Evolutionary conservation across 2,113 vertebrate species (phyloP).

Genomic region (Ictidomys tridecemlineatus): DNA sequence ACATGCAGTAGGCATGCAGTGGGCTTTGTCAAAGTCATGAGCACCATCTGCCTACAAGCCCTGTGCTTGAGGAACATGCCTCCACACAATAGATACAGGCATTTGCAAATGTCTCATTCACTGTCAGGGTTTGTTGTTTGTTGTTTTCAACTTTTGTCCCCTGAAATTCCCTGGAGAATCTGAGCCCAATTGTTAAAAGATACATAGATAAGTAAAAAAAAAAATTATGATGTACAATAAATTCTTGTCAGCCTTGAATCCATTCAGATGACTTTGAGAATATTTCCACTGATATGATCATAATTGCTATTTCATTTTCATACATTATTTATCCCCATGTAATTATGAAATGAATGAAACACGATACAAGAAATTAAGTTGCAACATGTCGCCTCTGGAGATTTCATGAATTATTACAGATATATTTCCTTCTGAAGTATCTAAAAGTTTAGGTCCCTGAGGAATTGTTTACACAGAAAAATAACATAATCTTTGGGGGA

Average conservation of each 20-base stretch:
- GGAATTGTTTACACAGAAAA: background rate
- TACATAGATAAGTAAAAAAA: background rate
- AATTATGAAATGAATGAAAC: conserved; percentile 67
- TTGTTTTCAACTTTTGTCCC: background rate
- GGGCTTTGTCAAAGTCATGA: background rate
- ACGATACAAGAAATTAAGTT: conserved; percentile 65
- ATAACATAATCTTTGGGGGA: background rate
- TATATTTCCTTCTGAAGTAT: conserved; percentile 52
- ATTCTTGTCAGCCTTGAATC: conserved; percentile 48
- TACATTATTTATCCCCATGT: conserved; percentile 65
- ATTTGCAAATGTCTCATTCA: background rate
- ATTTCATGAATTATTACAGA: conserved; percentile 64
- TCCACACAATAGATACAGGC: background rate
- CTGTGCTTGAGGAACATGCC: background rate
- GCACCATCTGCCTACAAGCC: background rate
- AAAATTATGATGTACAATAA: conserved; percentile 28
- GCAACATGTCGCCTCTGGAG: conserved; percentile 35
- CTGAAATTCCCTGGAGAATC: conserved; percentile 52
- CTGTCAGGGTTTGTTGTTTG: background rate
- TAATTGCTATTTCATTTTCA: conserved; percentile 64
- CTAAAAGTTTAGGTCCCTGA: conserved; percentile 54
- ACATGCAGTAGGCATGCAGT: background rate
- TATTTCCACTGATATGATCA: conserved; percentile 47
- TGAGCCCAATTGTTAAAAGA: conserved; percentile 53
- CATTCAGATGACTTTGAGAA: conserved; percentile 59